A percentile compares a stretch with the other conserved stretches of the same genome.
Conservation (phyloP, 2,888 invertebrate species). For the Thelaira solivaga region DNA sequence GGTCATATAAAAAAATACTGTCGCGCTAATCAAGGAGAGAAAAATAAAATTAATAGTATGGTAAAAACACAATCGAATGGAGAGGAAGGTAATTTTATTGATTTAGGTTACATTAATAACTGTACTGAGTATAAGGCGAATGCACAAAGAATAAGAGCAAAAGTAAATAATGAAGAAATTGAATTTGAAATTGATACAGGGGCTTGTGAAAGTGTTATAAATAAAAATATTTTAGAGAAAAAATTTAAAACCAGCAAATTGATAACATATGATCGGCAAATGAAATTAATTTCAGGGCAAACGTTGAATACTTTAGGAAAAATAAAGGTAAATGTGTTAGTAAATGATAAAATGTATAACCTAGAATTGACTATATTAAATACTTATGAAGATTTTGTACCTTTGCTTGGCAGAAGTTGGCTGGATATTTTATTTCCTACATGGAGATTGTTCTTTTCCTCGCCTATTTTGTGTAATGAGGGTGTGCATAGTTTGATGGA, state of each 20-base stretch:
- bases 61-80: not conserved
- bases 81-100: not conserved
- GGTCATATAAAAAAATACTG: constrained; percentile 10
- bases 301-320: constrained; percentile 35
- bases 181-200: constrained; percentile 54
- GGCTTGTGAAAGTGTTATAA: constrained; percentile 41
- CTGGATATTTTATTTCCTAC: constrained; percentile 34
- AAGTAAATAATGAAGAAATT: no score
- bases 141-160: no score
- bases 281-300: constrained; percentile 34
- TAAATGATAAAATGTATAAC: constrained; percentile 1
- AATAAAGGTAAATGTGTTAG: not conserved
- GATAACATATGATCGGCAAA: not conserved
- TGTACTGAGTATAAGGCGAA: constrained; percentile 16
- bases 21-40: not conserved
- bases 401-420: constrained; percentile 48
- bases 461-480: no score
- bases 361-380: constrained; percentile 40
- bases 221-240: constrained; percentile 14
- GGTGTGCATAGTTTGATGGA: not conserved
- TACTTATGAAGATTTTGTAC: constrained; percentile 37
- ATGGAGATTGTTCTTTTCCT: no score
- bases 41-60: constrained; percentile 12
- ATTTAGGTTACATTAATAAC: no score
- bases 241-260: constrained; percentile 21